Percentiles rank a stretch among this genome's conserved stretches.
phyloP scores from a whole-genome alignment of 2,113 vertebrate genomes.

The Boulengerochromis microlepis region DNA sequence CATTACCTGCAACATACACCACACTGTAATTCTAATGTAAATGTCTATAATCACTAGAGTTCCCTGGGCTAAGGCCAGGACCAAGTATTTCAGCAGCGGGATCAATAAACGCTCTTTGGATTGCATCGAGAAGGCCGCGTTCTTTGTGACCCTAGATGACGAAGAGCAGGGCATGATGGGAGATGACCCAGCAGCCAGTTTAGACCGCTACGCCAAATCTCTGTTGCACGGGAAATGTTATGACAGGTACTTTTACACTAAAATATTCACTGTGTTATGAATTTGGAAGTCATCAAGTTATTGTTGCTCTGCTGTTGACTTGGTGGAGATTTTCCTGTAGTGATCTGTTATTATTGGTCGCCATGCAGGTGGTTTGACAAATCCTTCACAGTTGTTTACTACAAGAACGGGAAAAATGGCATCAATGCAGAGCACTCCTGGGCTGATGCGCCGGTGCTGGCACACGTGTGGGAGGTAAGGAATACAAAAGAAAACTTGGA shows the following conservation, averaged over 20 bases:
- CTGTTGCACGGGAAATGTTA: constrained; percentile 83
- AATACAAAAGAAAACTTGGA: too few relatives aligned
- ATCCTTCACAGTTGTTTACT: constrained; percentile 80
- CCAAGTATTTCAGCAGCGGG: constrained; percentile 70
- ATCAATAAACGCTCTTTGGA: constrained; percentile 75
- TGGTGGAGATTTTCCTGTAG: neutral
- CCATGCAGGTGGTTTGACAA: constrained; percentile 87
- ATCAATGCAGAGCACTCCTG: constrained; percentile 85
- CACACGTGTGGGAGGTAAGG: constrained; percentile 86
- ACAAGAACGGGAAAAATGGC: constrained; percentile 83
- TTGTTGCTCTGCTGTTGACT: neutral
- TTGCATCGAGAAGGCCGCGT: constrained; percentile 80
- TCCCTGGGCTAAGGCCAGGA: constrained; percentile 79
- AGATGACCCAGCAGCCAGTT: constrained; percentile 69
- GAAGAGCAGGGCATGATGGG: constrained; percentile 75
- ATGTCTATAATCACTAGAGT: constrained; percentile 56
- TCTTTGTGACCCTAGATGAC: constrained; percentile 81
- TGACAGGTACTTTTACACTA: constrained; percentile 71
- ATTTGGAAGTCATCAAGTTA: neutral
- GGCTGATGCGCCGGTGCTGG: constrained; percentile 82
- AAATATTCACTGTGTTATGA: neutral
- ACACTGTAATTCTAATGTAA: neutral
- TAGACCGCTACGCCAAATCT: constrained; percentile 80
- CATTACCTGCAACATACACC: neutral
- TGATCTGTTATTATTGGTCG: neutral